Evolutionary conservation across 2,113 vertebrate species (phyloP).

Genomic region (Cottus gobio): DNA sequence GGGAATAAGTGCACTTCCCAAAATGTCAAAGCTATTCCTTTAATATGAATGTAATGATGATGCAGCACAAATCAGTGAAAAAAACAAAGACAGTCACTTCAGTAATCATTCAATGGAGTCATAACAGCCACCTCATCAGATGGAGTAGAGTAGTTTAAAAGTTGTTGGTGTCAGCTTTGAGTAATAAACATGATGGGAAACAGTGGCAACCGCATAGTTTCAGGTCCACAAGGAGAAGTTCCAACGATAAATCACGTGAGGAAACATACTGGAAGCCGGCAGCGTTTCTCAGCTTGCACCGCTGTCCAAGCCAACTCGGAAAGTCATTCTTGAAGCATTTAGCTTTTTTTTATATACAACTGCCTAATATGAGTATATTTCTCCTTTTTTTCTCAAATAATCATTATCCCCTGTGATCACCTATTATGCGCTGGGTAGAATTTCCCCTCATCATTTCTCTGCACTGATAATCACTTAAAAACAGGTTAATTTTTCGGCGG

Average conservation of each 20-base stretch:
- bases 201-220: neutral
- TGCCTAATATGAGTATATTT: too few relatives aligned
- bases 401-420: conserved; percentile 31
- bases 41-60: neutral
- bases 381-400: conserved; percentile 26
- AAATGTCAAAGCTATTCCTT: neutral
- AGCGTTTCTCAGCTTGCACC: conserved; percentile 46
- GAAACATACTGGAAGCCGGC: conserved; percentile 57
- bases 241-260: conserved; percentile 51
- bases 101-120: neutral
- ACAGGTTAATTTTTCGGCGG: conserved; percentile 25
- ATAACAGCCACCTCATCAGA: neutral
- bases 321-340: conserved; percentile 45
- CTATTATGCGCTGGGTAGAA: conserved; percentile 3
- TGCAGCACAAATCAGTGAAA: neutral
- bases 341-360: too few relatives aligned
- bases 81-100: neutral
- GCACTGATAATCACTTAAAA: conserved; percentile 42
- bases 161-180: neutral
- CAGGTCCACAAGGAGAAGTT: conserved; percentile 30
- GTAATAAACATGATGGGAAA: conserved; percentile 7
- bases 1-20: neutral
- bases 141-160: neutral
- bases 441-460: neutral
- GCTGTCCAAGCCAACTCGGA: conserved; percentile 42